Evolutionary conservation across 2,888 invertebrate species (phyloP).

Genomic region (Latrodectus elegans): DNA sequence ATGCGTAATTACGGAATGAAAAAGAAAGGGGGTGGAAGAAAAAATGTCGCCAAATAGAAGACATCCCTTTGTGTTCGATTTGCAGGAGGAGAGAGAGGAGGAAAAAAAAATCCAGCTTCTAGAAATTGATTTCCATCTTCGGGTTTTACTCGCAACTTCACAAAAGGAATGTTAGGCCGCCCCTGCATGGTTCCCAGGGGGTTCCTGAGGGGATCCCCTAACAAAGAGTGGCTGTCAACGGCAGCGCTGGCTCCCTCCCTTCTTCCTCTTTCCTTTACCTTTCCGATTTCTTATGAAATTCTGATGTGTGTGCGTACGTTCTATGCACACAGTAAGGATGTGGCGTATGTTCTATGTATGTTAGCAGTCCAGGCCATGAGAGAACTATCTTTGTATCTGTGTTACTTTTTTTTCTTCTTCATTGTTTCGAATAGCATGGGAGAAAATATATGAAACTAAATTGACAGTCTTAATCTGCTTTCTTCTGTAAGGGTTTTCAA

Average conservation of each 20-base stretch:
- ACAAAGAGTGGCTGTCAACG: slow-evolving; percentile 19
- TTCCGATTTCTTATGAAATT: slow-evolving; percentile 2
- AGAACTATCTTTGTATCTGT: no score
- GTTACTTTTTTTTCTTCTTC: no score
- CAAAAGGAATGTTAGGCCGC: slow-evolving; percentile 20
- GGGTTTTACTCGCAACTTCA: slow-evolving; percentile 28
- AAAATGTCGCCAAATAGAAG: neutral
- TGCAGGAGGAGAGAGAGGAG: neutral
- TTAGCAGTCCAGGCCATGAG: no score
- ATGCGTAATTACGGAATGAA: slow-evolving; percentile 11
- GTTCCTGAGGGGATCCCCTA: neutral
- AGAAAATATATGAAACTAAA: no score
- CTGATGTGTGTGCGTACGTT: neutral
- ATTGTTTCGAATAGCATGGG: no score
- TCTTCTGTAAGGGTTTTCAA: no score
- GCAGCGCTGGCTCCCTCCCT: neutral
- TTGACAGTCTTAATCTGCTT: no score
- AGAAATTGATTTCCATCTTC: slow-evolving; percentile 29
- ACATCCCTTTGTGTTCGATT: slow-evolving; percentile 1
- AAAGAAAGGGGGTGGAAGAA: neutral
- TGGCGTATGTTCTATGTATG: no score
- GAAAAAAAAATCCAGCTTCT: neutral
- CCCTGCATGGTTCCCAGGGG: slow-evolving; percentile 16
- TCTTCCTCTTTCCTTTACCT: neutral
- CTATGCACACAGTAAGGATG: neutral